Base-by-base conservation (phyloP, 2,113 vertebrate species). In the Hippocampus comes region DNA sequence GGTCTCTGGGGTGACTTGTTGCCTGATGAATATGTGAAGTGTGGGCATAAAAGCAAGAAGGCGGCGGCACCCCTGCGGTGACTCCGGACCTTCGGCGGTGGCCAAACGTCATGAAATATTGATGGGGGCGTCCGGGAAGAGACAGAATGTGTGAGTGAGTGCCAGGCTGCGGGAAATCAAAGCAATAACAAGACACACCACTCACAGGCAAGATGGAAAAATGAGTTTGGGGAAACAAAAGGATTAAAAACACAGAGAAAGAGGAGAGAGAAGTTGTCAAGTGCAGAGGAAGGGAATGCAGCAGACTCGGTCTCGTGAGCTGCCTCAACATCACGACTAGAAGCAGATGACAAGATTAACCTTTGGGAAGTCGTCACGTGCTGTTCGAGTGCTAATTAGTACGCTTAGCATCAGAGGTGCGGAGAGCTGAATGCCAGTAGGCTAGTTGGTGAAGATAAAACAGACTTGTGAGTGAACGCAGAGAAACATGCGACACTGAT, bases 91-190 rank as follows among this genome's bases (percentile, higher is more conserved):
- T 65, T 25, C 5, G 30, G 71, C 34, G 48, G 53, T 51, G 71
- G 72, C 70, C 70, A 61, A 74, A 68, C 67, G 5, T 38, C 11
- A 77, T 84, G 64, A 82, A 84, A 83, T 80, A 83, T 72, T 71
- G 75, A 82, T 53, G 61, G 65, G 56, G 56, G 25, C 55, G 46
- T 70, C 53, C 69, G 67, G 66, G 73, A 68, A 70, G 2, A 34
- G 69, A 61, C 27, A 18, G 59, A 80, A 78, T 87, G 70, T 27
- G 71, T 73, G 25, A 53, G 42, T 34, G 0, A 61, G 59, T 61
- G 59, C 59, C 17, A 49, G 17, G 11, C 8, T 34, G 25, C 41
- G 34, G 56, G 0, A 73, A 81, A 78, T 70, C 63, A 77, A 84
- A 85, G 74, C 51, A 85, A 83, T 70, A 79, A 73, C n/a, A 17